A percentile compares a stretch with the other conserved stretches of the same genome.
Conservation (phyloP, 2,797 vertebrate genomes). For the Catamblyrhynchus diadema region DNA sequence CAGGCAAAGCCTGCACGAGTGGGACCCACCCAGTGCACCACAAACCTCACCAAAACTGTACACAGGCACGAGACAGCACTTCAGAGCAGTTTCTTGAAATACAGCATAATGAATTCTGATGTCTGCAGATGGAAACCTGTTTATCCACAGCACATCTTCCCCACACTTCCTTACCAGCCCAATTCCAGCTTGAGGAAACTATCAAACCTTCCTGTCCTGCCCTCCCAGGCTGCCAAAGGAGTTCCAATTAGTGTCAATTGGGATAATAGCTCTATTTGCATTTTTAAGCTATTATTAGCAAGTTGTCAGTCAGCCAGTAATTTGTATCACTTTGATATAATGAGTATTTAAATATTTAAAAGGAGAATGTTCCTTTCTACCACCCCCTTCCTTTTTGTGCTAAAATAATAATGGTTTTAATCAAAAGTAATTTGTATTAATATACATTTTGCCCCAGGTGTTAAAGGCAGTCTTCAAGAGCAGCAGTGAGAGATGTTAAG, state of each 20-base stretch:
- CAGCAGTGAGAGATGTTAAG: neutral
- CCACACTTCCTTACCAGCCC: neutral
- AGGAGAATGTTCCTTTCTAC: conserved; percentile 35
- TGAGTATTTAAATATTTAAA: conserved; percentile 62
- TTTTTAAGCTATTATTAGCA: conserved; percentile 63
- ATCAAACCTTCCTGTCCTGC: conserved; percentile 58
- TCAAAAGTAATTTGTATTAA: conserved; percentile 63
- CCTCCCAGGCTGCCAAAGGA: conserved; percentile 42
- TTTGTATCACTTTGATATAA: conserved; percentile 54
- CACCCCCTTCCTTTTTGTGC: conserved; percentile 54
- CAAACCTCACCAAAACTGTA: neutral
- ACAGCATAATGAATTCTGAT: neutral
- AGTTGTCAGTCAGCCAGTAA: conserved; percentile 62
- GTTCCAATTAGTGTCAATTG: conserved; percentile 57
- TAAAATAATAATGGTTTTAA: conserved; percentile 64
- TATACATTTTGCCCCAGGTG: conserved; percentile 58
- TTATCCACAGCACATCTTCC: neutral
- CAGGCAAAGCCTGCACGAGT: rapidly evolving
- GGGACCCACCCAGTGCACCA: neutral
- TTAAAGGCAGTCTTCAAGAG: conserved; percentile 28
- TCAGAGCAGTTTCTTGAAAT: neutral
- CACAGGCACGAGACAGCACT: neutral
- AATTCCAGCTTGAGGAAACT: conserved; percentile 28
- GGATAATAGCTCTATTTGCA: conserved; percentile 55
- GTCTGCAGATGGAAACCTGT: neutral